Evolutionary conservation across 2,797 vertebrate genomes (phyloP).

Genomic region (Erethizon dorsatum): DNA sequence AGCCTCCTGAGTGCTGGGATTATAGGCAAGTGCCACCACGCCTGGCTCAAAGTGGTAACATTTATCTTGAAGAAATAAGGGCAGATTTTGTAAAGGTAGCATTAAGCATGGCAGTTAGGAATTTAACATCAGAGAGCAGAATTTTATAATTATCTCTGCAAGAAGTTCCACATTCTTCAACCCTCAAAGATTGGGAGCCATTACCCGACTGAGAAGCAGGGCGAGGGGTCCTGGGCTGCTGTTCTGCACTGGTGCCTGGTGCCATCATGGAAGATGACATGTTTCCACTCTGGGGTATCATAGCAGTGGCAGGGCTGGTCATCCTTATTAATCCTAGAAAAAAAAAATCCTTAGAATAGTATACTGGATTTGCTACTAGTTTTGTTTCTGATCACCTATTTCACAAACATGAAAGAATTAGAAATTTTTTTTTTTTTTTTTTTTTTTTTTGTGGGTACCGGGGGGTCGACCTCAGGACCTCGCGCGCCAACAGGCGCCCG

Average conservation of each 20-base stretch:
- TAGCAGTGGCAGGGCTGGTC: conserved; percentile 93
- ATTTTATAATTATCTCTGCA: conserved; percentile 57
- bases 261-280: conserved; percentile 94
- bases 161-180: background rate
- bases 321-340: conserved; percentile 94
- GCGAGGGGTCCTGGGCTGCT: conserved; percentile 95
- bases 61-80: conserved; percentile 57
- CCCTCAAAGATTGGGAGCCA: conserved; percentile 32
- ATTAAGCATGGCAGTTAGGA: conserved; percentile 46
- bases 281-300: conserved; percentile 95
- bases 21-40: background rate
- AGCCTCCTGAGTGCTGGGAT: background rate
- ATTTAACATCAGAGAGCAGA: conserved; percentile 9
- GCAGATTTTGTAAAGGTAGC: conserved; percentile 45
- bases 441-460: too few species aligned
- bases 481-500: too few species aligned
- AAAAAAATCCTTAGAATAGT: conserved; percentile 67
- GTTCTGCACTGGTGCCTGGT: conserved; percentile 93
- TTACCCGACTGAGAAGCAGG: conserved; percentile 96
- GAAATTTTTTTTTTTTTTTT: conserved; percentile 45
- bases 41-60: conserved; percentile 42
- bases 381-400: conserved; percentile 64
- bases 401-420: conserved; percentile 63
- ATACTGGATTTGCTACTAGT: conserved; percentile 57
- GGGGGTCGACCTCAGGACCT: too few species aligned